Evolutionary conservation across 2,888 invertebrate genomes (phyloP).

Genomic region (Agrenia bidenticulata): DNA sequence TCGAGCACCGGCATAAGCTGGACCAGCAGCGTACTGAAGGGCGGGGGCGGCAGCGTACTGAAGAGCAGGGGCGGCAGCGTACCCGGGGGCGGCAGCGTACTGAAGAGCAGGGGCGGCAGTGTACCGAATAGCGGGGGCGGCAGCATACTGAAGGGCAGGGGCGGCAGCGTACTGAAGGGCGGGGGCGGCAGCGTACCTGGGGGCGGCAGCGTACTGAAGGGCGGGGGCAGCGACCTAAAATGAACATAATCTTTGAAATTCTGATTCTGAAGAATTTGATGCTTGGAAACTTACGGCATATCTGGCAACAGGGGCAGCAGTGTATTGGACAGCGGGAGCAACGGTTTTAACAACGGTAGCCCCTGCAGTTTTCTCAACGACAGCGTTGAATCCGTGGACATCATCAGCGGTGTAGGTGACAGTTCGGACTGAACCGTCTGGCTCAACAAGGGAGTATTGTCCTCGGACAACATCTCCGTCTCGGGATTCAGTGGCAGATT

Average conservation of each 20-base stretch:
- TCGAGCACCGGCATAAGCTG: neutral
- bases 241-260: neutral
- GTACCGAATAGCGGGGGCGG: constrained; percentile 4
- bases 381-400: constrained; percentile 51
- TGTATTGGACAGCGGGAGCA: constrained; percentile 19
- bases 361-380: constrained; percentile 43
- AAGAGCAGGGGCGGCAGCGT: constrained; percentile 3
- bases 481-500: constrained; percentile 40
- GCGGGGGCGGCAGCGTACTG: neutral
- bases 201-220: neutral
- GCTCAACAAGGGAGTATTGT: constrained; percentile 40
- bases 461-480: constrained; percentile 47
- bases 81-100: constrained; percentile 5
- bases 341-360: constrained; percentile 17
- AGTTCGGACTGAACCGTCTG: constrained; percentile 42
- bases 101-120: neutral
- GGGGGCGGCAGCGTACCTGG: neutral
- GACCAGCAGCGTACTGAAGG: neutral
- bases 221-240: constrained; percentile 14
- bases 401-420: constrained; percentile 51
- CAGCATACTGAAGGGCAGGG: constrained; percentile 1
- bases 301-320: constrained; percentile 2
- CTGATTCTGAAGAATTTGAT: too few species aligned
- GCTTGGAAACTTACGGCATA: neutral
- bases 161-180: neutral